Evolutionary conservation across 2,888 invertebrate genomes (phyloP), one percentile per base, ranked within the genome.

Genomic region (Drosophila testacea): DNA sequence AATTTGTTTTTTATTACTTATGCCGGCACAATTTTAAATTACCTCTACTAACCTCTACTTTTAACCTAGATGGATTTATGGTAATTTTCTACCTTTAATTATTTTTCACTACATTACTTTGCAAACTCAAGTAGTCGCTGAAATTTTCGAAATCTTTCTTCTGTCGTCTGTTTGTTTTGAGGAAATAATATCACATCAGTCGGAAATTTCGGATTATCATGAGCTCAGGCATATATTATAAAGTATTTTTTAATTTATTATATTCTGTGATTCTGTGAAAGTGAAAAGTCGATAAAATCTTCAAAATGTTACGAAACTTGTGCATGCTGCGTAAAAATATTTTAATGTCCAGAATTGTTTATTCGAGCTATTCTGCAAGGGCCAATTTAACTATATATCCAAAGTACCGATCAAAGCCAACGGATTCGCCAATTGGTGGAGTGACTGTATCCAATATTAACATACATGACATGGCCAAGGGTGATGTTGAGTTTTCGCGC

Each of bases 231-330:
- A 57, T 10, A 16, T 7, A 36, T 22, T 48, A 47, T 27, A n/a
- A 76, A 64, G 60, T 44, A 59, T 67, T 50, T 67, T 5, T 6
- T n/a, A 46, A 50, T 30, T 11, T 7, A 48, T 22, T 34, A 13
- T 7, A 22, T 50, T 2, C 11, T 50, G 11, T 36, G 22, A n/a
- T 16, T 22, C 34, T 36, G 22, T 36, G 34, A 4, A 32, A 11
- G 50, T 13, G 22, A 47, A 30, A 7, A 47, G 11, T 28, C 22
- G 0, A 6, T 34, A 57, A 46, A 30, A 65, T 38, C 47, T 38
- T 11, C 9, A 67, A 71, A 71, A 81, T 83, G 83, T 68, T 86
- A 60, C 74, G 77, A 9, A 70, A 69, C 55, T 30, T 86, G 16
- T 52, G 48, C 16, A 68, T 55, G 69, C 39, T 83, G 22, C 77